Base-by-base conservation (phyloP, 2,113 vertebrate species). In the Entelurus aequoreus region DNA sequence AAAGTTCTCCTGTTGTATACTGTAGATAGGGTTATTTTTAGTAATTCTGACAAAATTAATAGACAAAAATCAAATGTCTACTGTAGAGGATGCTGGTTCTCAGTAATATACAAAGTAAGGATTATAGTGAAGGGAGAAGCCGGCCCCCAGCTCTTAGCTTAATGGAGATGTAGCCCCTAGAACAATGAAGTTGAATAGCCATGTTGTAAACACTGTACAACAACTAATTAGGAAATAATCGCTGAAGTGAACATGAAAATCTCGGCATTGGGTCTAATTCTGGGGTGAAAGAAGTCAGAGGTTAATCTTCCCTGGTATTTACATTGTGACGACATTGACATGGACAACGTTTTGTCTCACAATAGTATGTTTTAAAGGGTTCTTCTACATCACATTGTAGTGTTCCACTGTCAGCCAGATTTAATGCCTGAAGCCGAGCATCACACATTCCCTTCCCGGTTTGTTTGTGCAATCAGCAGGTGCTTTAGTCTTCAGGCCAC, bases 381-480 rank as follows among this genome's bases (percentile, higher is more conserved):
- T 60, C 54, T 42, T 28, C 4, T 9, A 64, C 11, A 28, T 54
- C 42, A 48, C 58, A 50, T 53, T 53, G 50, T 7, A 1, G 36
- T 66, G 13, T 75, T 76, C 71, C 38, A 48, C 36, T 69, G 54
- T 62, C 37, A 14, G 44, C 14, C 36, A 50, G 15, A 4, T 5
- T 58, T 60, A 44, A 71, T 68, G 54, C n/a, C 40, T 81, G 68
- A 19, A 71, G 54, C 60, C 60, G 66, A 78, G 54, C 11, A 51
- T 44, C 63, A 42, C 56, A 54, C 5, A 36, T 75, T 82, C 53
- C 48, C 49, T 57, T 44, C 52, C 35, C 16, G 15, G 35, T 57
- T 38, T 80, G 56, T 75, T 78, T 81, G 72, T 72, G 61, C 60
- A 65, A 63, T 60, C 64, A 65, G 57, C 86, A 72, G 69, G 74